Evolutionary conservation across 2,797 vertebrate species (phyloP).

Genomic region (Tauraco hartlaubi): DNA sequence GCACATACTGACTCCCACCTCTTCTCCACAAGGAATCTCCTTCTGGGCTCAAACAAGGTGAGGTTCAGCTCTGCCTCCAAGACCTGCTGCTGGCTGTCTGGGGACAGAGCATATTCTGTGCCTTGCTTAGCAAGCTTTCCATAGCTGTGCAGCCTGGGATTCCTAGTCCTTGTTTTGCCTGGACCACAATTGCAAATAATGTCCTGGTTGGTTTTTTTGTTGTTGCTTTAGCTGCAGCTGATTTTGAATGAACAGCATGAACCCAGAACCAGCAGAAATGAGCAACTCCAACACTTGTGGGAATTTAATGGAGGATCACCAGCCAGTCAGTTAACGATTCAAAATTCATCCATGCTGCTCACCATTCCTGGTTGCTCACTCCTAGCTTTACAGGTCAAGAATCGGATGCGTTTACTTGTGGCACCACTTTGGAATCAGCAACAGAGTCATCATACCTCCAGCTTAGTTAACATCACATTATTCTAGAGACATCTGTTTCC

Average conservation of each 20-base stretch:
- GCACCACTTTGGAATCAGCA: not conserved
- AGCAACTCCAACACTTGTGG: not conserved
- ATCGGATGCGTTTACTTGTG: not conserved
- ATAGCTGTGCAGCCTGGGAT: not conserved
- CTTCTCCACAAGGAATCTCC: not conserved
- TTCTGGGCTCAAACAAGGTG: not conserved
- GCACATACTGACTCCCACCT: not conserved
- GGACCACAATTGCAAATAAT: not conserved
- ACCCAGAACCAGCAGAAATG: not conserved
- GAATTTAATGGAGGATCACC: not conserved
- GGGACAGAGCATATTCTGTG: not conserved
- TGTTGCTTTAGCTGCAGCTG: not conserved
- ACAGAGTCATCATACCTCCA: not conserved
- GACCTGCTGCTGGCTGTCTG: not conserved
- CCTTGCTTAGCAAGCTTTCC: not conserved
- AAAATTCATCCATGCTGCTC: not conserved
- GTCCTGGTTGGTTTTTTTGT: not conserved
- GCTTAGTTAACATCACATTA: not conserved
- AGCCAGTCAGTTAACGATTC: not conserved
- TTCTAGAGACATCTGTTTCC: not conserved
- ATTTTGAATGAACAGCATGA: not conserved
- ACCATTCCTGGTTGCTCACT: not conserved
- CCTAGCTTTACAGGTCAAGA: accelerated
- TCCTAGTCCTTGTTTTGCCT: not conserved
- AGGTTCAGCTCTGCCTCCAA: constrained; percentile 1